Evolutionary conservation across 2,888 invertebrate genomes (phyloP).

Genomic region (Acanthoscelides obtectus): DNA sequence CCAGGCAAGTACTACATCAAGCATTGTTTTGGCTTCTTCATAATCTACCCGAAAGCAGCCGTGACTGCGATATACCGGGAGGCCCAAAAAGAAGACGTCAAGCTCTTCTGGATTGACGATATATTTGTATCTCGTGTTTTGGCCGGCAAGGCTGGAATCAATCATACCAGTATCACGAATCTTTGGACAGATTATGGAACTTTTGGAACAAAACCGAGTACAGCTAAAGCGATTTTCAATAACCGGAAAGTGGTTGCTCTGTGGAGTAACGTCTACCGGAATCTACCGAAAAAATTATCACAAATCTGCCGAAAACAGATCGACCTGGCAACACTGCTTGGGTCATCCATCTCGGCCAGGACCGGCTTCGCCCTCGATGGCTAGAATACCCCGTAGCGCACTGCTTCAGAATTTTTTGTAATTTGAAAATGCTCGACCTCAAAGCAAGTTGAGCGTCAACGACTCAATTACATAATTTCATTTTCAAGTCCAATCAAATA

Average conservation of each 20-base stretch:
- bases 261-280: not conserved
- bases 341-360: no score
- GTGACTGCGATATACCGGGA: constrained; percentile 50
- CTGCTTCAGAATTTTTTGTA: no score
- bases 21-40: constrained; percentile 67
- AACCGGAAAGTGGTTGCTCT: not conserved
- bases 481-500: no score
- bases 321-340: no score
- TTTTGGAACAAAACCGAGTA: not conserved
- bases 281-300: not conserved
- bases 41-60: constrained; percentile 55
- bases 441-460: no score
- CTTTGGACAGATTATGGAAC: not conserved
- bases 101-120: constrained; percentile 71
- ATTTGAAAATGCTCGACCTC: no score
- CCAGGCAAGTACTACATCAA: constrained; percentile 59
- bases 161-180: constrained; percentile 45
- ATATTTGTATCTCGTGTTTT: constrained; percentile 61
- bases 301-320: no score
- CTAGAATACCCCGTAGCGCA: no score
- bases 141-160: constrained; percentile 52
- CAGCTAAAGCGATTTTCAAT: not conserved
- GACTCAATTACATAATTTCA: no score
- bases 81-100: constrained; percentile 47
- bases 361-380: no score